Evolutionary conservation across 1,140 invertebrate species (phyloP).

Genomic region (Hypothenemus hampei): DNA sequence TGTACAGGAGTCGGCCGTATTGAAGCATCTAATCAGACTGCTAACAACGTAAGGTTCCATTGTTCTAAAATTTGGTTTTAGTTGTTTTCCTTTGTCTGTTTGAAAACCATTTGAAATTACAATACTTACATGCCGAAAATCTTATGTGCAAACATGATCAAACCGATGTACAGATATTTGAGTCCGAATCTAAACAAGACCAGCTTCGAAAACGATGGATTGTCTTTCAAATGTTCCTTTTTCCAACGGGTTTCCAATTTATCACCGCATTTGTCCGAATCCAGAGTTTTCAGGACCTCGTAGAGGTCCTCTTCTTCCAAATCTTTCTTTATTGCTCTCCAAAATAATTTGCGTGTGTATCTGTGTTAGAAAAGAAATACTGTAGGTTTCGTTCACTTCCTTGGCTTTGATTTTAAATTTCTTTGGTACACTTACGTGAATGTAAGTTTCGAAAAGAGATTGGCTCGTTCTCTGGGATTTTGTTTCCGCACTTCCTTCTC

Average conservation of each 20-base stretch:
- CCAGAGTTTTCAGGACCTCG: conserved; percentile 30
- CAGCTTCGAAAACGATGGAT: conserved; percentile 26
- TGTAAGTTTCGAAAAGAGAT: conserved; percentile 27
- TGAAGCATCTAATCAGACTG: conserved; percentile 30
- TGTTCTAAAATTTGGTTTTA: conserved; percentile 21
- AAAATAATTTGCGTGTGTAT: conserved; percentile 32
- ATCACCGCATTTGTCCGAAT: conserved; percentile 32
- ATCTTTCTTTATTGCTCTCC: conserved; percentile 31
- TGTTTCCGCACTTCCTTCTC: conserved; percentile 20
- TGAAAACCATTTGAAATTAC: background rate
- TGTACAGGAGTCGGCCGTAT: conserved; percentile 43
- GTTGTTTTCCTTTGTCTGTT: background rate
- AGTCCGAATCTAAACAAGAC: conserved; percentile 29
- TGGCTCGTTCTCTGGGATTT: conserved; percentile 33
- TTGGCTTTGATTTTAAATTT: background rate
- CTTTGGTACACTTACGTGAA: conserved; percentile 36
- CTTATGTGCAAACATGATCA: conserved; percentile 23
- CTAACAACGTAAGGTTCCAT: conserved; percentile 27
- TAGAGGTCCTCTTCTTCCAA: conserved; percentile 37
- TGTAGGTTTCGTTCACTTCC: background rate
- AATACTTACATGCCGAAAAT: conserved; percentile 27
- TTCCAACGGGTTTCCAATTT: conserved; percentile 36
- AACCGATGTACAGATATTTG: conserved; percentile 28
- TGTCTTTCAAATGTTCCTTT: conserved; percentile 26
- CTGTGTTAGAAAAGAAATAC: conserved; percentile 13